Conservation (phyloP, 2,888 invertebrate genomes). For the Watsonalla cultraria region DNA sequence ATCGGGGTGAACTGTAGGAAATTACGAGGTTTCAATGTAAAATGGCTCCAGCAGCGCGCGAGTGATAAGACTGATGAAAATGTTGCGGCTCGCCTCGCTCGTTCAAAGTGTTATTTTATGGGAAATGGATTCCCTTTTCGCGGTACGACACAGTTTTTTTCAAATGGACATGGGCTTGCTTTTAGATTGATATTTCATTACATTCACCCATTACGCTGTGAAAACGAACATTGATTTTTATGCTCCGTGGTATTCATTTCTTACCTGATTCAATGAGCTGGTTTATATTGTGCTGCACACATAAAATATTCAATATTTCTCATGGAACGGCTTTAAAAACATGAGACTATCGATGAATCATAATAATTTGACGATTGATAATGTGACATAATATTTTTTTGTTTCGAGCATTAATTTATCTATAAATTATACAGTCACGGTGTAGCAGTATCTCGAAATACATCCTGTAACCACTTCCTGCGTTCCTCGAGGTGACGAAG, state of each 20-base stretch:
- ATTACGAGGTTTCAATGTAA: conserved; percentile 37
- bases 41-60: conserved; percentile 20
- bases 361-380: no score
- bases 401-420: conserved; percentile 6
- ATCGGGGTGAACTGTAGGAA: conserved; percentile 29
- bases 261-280: neutral
- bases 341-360: no score
- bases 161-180: conserved; percentile 13
- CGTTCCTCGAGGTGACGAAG: conserved; percentile 51
- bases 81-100: conserved; percentile 18
- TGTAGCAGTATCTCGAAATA: conserved; percentile 36
- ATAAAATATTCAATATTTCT: no score
- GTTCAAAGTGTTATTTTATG: conserved; percentile 26
- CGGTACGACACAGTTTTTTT: conserved; percentile 14
- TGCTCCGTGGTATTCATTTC: neutral
- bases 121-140: conserved; percentile 21
- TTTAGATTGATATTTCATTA: conserved; percentile 16
- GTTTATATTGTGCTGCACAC: neutral
- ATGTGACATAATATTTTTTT: neutral
- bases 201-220: neutral
- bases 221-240: neutral
- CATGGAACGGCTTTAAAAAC: no score
- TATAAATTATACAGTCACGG: conserved; percentile 22
- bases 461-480: conserved; percentile 58
- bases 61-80: conserved; percentile 31